phyloP scores from a whole-genome alignment of 2,113 vertebrate species.

The Callochromis pleurospilus region DNA sequence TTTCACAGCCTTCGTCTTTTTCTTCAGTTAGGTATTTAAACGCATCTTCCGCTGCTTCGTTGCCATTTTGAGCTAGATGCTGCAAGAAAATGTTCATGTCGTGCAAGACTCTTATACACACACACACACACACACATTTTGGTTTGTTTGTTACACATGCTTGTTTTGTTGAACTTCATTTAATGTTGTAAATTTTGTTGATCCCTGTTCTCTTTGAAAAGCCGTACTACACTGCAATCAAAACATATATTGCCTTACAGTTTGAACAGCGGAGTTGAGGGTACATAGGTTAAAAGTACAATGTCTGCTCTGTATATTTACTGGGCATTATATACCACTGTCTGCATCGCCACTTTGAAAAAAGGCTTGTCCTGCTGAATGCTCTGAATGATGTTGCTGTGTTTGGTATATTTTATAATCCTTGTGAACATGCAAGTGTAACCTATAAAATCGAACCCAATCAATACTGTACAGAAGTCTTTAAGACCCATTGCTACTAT shows the following conservation, averaged over 20 bases:
- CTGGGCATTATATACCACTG: slow-evolving; percentile 84
- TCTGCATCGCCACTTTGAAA: slow-evolving; percentile 74
- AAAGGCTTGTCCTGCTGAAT: slow-evolving; percentile 66
- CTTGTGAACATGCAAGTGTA: slow-evolving; percentile 57
- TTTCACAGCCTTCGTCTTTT: slow-evolving; percentile 47
- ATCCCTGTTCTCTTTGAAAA: slow-evolving; percentile 36
- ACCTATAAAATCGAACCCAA: slow-evolving; percentile 17
- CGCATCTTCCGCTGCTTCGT: slow-evolving; percentile 59
- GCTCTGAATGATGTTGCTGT: slow-evolving; percentile 64
- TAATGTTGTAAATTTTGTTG: slow-evolving; percentile 76
- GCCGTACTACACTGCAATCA: slow-evolving; percentile 24
- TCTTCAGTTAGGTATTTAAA: slow-evolving; percentile 51
- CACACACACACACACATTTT: neutral
- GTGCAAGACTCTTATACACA: neutral
- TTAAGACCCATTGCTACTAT: slow-evolving; percentile 51
- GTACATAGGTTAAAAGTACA: slow-evolving; percentile 68
- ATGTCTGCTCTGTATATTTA: slow-evolving; percentile 63
- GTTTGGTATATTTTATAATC: slow-evolving; percentile 74
- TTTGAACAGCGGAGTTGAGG: slow-evolving; percentile 70
- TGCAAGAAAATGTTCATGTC: slow-evolving; percentile 14
- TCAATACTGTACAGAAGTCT: slow-evolving; percentile 54
- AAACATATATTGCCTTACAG: slow-evolving; percentile 81
- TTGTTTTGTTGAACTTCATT: slow-evolving; percentile 48
- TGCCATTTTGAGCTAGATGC: slow-evolving; percentile 50
- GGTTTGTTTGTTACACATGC: slow-evolving; percentile 46